phyloP scores from a whole-genome alignment of 2,113 vertebrate genomes.

The Phyllopteryx taeniolatus region DNA sequence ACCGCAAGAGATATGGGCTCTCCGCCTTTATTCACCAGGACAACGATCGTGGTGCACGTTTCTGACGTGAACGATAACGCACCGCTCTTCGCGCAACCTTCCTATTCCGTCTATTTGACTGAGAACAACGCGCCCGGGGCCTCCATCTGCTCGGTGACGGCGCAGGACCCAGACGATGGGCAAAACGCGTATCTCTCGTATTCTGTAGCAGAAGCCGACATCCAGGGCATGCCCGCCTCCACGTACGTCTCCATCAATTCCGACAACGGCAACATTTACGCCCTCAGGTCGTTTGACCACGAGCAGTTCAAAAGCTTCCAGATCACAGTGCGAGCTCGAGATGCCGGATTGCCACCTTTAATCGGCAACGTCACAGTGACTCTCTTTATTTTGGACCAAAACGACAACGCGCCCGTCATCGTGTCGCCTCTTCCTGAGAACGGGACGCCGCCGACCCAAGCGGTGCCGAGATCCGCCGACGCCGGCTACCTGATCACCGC shows the following conservation, averaged over 20 bases:
- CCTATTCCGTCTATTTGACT: conserved; percentile 79
- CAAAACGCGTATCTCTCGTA: conserved; percentile 83
- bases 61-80: conserved; percentile 83
- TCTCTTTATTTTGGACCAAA: conserved; percentile 82
- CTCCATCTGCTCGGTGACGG: conserved; percentile 78
- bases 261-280: conserved; percentile 83
- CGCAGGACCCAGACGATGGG: conserved; percentile 76
- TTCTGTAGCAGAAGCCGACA: conserved; percentile 70
- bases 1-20: conserved; percentile 78
- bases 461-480: conserved; percentile 72
- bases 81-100: conserved; percentile 78
- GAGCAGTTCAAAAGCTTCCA: conserved; percentile 82
- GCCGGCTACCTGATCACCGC: conserved; percentile 78
- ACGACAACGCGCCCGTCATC: conserved; percentile 78
- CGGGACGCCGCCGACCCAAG: conserved; percentile 59
- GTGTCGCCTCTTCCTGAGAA: conserved; percentile 74
- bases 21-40: conserved; percentile 70
- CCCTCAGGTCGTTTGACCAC: conserved; percentile 82
- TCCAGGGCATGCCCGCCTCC: conserved; percentile 77
- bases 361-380: conserved; percentile 73
- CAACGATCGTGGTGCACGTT: conserved; percentile 71
- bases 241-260: conserved; percentile 84
- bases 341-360: conserved; percentile 78
- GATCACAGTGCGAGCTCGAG: conserved; percentile 77
- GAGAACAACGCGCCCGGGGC: conserved; percentile 85